Evolutionary conservation across 2,113 vertebrate genomes (phyloP).

Genomic region (Lampris incognitus): DNA sequence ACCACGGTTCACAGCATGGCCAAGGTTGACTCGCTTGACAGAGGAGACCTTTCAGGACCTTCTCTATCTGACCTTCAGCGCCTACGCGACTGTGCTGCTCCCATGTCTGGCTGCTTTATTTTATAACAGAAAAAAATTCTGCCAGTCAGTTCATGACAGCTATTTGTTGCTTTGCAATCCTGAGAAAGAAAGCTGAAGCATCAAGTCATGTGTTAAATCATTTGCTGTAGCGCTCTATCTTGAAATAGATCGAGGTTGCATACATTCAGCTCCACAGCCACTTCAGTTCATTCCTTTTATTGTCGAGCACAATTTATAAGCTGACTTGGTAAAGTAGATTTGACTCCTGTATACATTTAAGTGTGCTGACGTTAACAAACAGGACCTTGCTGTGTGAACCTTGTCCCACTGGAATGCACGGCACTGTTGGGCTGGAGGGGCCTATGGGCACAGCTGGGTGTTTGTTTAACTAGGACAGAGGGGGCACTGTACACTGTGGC

Average conservation of each 20-base stretch:
- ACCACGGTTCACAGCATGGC: conserved; percentile 38
- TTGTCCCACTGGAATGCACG: neutral
- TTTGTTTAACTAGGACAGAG: conserved; percentile 33
- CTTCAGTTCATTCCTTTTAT: neutral
- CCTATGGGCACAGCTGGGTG: conserved; percentile 15
- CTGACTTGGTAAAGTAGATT: neutral
- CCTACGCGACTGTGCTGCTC: neutral
- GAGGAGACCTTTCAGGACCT: conserved; percentile 46
- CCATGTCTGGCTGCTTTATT: neutral
- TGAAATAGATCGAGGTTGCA: neutral
- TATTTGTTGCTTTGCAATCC: neutral
- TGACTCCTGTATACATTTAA: neutral
- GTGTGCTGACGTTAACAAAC: neutral
- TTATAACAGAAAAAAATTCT: neutral
- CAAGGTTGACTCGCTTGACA: conserved; percentile 50
- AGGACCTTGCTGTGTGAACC: neutral
- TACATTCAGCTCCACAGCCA: neutral
- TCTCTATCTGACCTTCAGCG: conserved; percentile 25
- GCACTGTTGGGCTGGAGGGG: neutral
- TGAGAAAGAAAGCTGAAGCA: neutral
- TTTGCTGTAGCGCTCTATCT: neutral
- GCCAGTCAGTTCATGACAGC: neutral
- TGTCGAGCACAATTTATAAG: neutral
- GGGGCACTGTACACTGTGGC: conserved; percentile 11
- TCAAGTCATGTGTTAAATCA: neutral